Base-by-base conservation (phyloP, 2,797 vertebrate genomes). In the Eulemur albifrons region DNA sequence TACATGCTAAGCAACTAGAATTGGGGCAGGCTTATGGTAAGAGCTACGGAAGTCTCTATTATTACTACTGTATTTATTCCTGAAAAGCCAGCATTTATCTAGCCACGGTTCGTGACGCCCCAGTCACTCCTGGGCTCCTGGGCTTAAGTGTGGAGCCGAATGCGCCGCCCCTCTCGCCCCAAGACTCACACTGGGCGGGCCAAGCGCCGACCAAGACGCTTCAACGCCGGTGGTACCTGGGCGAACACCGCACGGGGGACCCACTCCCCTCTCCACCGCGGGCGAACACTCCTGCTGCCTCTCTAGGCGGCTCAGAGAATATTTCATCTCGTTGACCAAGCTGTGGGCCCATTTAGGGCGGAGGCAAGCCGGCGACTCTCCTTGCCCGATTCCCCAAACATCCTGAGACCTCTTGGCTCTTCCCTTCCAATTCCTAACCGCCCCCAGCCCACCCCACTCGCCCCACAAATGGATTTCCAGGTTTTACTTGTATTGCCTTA, bases 201-300 rank as follows among this genome's bases (percentile, higher is more conserved):
- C 5, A 30, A 25, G 21, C 54, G 23, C 13, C 1, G 9, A 25
- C 52, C 12, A 8, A 30, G 35, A 80, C 43, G 18, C 15, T 48
- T 32, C 72, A 11, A 48, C 7, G 27, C 27, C 4, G 6, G 25
- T 1, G 3, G 5, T 4, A 12, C 3, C 6, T 4, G 1, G n/a
- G 25, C 82, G 4, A 18, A 27, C 21, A 5, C 32, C 9, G 45
- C 32, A 12, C 9, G 45, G 11, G 14, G 9, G 84, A 18, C 20
- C 18, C 20, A 6, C 25, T 8, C 9, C 21, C 43, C 2, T 5
- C 40, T 21, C 32, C 20, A n/a, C 77, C n/a, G 18, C 7, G 4
- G 5, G 14, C n/a, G 9, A 5, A 11, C 14, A 17, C 43, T 9
- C 27, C 70, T 18, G 40, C 54, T 13, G 21, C 43, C 43, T 50